Base-by-base conservation (phyloP, 2,113 vertebrate species). In the Alligator sinensis region DNA sequence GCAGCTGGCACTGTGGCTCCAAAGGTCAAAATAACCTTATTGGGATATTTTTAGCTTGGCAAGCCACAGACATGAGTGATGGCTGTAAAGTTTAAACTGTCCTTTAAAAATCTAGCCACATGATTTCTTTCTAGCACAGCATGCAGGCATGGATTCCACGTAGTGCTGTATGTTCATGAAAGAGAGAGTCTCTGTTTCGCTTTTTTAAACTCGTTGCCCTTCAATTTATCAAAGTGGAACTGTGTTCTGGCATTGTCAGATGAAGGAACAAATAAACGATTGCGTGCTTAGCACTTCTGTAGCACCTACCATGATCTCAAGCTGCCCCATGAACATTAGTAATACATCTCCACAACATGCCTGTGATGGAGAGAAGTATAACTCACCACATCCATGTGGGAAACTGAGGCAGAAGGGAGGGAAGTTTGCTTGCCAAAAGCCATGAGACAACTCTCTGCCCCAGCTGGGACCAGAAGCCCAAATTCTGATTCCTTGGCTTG, bases 11-110 rank as follows among this genome's bases (percentile, higher is more conserved):
- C 0, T 11, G 70, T 63, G 85, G 77, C 92, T 92, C 28, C 61
- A 0, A 78, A 91, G 95, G 96, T 96, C 95, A 95, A n/a, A 95
- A 10, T 81, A 96, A 95, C 95, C 93, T 95, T 47, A 75, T 18
- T 59, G 60, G 3, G 59, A 54, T 96, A 95, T 96, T 96, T 96
- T 89, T 95, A 95, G 87, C 92, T 54, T 58, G 78, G 92, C 80
- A 82, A 92, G 82, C 64, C 95, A 89, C 74, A 87, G 91, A 84
- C 27, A 24, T 1, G 22, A 47, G 34, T 22, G 61, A 84, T 30
- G 87, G 88, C 88, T 92, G 75, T 94, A 89, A 96, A 91, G n/a
- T 84, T 86, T 66, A 79, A 94, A 78, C 2, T 76, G 57, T 2
- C 93, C 83, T 89, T 90, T 88, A 94, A 89, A 47, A 91, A 88